phyloP scores from a whole-genome alignment of 2,113 vertebrate genomes.

The Phycodurus eques region DNA sequence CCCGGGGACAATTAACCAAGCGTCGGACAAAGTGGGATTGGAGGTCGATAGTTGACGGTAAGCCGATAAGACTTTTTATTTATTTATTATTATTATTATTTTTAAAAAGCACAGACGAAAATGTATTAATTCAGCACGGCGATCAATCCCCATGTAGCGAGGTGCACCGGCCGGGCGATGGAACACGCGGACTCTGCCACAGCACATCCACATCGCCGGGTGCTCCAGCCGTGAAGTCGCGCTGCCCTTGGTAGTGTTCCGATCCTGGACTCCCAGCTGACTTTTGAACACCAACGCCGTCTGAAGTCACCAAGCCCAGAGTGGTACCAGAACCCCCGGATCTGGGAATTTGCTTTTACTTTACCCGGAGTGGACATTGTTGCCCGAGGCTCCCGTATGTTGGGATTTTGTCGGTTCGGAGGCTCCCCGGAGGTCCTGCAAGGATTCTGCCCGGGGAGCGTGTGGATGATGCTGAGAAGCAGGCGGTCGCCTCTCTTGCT shows the following conservation, averaged over 20 bases:
- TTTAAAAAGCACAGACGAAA: constrained; percentile 44
- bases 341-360: constrained; percentile 7
- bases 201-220: constrained; percentile 17
- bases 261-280: constrained; percentile 1
- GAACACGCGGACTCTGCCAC: constrained; percentile 21
- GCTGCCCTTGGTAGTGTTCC: neutral
- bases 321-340: neutral
- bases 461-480: constrained; percentile 18
- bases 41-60: constrained; percentile 44
- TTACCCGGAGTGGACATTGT: neutral
- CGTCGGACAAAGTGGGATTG: constrained; percentile 58
- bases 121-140: constrained; percentile 55
- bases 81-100: no score
- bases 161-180: constrained; percentile 35
- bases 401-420: constrained; percentile 26
- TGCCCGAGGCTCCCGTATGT: constrained; percentile 14
- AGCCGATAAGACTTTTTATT: constrained; percentile 53
- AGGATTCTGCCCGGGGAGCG: constrained; percentile 16
- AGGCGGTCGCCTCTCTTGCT: constrained; percentile 36
- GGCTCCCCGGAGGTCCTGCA: constrained; percentile 20
- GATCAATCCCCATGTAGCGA: constrained; percentile 54
- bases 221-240: constrained; percentile 14
- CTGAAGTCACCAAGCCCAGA: neutral
- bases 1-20: constrained; percentile 30
- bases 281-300: constrained; percentile 21